phyloP scores from a whole-genome alignment of 2,797 vertebrate genomes.

The Lagocephalus sceleratus region DNA sequence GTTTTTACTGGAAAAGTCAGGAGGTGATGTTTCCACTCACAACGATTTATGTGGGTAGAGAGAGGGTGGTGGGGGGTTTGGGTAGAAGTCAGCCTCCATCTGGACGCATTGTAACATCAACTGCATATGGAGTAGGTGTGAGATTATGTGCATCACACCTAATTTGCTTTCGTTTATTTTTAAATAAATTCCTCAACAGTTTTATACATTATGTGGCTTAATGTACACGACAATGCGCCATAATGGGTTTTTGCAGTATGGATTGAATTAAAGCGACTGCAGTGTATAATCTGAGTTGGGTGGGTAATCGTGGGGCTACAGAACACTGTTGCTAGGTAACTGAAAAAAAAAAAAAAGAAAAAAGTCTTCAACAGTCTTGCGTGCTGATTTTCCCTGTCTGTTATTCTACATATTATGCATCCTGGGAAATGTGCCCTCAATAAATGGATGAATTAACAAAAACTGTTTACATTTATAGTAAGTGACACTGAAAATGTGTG shows the following conservation, averaged over 20 bases:
- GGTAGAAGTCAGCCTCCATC: slow-evolving; percentile 33
- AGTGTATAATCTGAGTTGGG: neutral
- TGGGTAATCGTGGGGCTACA: neutral
- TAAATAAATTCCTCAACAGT: too few species aligned
- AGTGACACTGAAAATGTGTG: too few species aligned
- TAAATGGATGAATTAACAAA: neutral
- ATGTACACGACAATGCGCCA: too few species aligned
- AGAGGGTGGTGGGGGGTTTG: neutral
- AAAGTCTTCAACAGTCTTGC: neutral
- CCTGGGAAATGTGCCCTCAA: neutral
- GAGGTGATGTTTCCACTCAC: slow-evolving; percentile 30
- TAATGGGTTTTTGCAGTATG: too few species aligned
- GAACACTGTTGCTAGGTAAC: slow-evolving; percentile 25
- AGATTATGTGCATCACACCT: too few species aligned
- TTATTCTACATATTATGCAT: too few species aligned
- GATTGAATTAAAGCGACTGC: neutral
- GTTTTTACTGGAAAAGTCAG: slow-evolving; percentile 35
- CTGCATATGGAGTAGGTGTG: neutral
- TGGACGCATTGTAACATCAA: slow-evolving; percentile 28
- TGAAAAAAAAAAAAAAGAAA: slow-evolving; percentile 14
- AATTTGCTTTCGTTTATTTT: too few species aligned
- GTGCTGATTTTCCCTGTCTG: neutral
- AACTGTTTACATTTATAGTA: neutral
- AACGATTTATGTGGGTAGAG: slow-evolving; percentile 18
- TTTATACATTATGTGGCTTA: too few species aligned